Evolutionary conservation across 2,888 invertebrate genomes (phyloP).

Genomic region (Electrophaes corylata): DNA sequence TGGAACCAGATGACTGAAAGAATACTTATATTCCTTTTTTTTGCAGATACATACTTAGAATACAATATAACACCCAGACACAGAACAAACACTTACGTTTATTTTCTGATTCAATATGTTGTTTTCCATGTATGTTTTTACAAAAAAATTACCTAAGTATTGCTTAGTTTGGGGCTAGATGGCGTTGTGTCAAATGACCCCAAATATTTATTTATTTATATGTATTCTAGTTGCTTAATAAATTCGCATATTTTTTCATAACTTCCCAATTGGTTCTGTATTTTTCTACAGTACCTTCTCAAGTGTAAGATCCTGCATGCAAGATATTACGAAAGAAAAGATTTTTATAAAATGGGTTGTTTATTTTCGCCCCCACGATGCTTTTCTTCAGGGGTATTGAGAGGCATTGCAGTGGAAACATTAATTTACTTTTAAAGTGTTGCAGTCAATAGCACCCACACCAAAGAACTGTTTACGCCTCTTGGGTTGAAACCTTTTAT

Average conservation of each 20-base stretch:
- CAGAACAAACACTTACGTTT: not conserved
- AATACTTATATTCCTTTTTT: no score
- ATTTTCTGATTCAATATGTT: no score
- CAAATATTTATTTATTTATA: no score
- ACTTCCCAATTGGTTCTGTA: not conserved
- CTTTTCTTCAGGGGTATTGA: conserved; percentile 20
- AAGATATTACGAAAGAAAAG: conserved; percentile 32
- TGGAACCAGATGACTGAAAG: no score
- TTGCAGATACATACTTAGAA: no score
- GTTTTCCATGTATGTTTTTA: no score
- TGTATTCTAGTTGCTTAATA: no score
- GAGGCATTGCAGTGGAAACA: conserved; percentile 23
- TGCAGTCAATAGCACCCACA: not conserved
- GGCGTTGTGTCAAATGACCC: no score
- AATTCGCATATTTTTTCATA: no score
- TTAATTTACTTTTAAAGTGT: conserved; percentile 33
- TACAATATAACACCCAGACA: no score
- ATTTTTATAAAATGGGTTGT: conserved; percentile 23
- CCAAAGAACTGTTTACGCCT: not conserved
- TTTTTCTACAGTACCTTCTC: not conserved
- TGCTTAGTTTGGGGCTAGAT: no score
- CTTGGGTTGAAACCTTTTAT: not conserved
- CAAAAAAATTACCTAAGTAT: no score
- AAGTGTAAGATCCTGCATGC: not conserved
- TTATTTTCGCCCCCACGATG: conserved; percentile 27